Evolutionary conservation across 2,888 invertebrate genomes (phyloP).

Genomic region (Alitta virens): DNA sequence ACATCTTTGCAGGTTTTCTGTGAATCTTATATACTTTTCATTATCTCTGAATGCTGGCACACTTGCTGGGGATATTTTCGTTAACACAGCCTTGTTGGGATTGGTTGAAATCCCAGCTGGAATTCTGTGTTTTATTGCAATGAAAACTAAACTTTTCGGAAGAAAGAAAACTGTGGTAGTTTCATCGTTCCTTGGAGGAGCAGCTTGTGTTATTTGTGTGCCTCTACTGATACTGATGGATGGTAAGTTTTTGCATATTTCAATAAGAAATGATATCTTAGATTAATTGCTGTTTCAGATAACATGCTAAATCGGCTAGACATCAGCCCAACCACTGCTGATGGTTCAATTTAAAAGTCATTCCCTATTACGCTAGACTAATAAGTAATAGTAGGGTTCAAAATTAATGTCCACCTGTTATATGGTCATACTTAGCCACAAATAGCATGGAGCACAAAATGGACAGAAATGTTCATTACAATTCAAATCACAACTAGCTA

Average conservation of each 20-base stretch:
- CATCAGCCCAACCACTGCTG: no score
- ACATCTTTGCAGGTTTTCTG: slow-evolving; percentile 23
- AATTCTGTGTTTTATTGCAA: slow-evolving; percentile 15
- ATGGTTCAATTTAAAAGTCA: neutral
- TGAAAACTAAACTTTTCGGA: slow-evolving; percentile 2
- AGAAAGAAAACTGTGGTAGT: neutral
- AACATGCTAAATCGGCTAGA: no score
- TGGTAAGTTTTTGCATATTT: neutral
- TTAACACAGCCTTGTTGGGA: slow-evolving; percentile 27
- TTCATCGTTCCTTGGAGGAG: neutral
- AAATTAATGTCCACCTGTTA: no score
- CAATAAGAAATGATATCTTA: neutral
- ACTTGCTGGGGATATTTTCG: slow-evolving; percentile 25
- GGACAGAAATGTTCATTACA: no score
- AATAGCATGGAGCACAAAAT: no score
- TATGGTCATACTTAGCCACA: no score
- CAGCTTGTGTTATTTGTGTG: neutral
- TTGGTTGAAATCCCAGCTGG: slow-evolving; percentile 30
- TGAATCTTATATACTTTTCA: slow-evolving; percentile 29
- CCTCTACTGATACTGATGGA: neutral
- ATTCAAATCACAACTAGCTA: no score
- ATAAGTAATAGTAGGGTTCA: no score
- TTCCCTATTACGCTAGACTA: no score
- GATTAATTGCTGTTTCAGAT: no score
- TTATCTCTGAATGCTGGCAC: slow-evolving; percentile 27